A percentile compares a stretch with the other conserved stretches of the same genome.
Evolutionary conservation across 2,888 invertebrate species (phyloP).

Genomic region (Lepeophtheirus nordmannii): DNA sequence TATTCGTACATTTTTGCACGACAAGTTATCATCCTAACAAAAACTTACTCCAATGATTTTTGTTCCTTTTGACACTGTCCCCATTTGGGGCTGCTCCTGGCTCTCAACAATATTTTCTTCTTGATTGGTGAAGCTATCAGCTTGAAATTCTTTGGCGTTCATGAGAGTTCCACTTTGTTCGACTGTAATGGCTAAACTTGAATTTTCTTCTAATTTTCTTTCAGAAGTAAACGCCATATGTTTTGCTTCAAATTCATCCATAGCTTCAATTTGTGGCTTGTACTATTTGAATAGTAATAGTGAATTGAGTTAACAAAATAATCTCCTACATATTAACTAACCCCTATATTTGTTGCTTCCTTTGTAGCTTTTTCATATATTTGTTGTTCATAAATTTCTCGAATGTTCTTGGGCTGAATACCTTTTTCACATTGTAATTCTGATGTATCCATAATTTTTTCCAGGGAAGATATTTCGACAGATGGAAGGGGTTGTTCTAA

Average conservation of each 20-base stretch:
- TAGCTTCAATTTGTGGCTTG: background rate
- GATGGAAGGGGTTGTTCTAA: constrained; percentile 1
- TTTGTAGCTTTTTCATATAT: background rate
- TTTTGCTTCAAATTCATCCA: constrained; percentile 2
- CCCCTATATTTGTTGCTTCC: background rate
- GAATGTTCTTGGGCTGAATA: background rate
- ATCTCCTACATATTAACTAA: background rate
- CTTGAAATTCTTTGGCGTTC: background rate
- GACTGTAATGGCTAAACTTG: background rate
- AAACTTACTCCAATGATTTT: constrained; percentile 4
- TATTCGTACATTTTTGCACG: background rate
- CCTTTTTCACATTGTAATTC: background rate
- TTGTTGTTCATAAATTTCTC: background rate
- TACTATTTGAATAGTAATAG: background rate
- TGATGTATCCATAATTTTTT: background rate
- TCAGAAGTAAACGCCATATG: background rate
- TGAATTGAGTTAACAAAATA: background rate
- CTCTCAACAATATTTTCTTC: background rate
- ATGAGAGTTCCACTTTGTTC: background rate
- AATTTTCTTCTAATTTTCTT: background rate
- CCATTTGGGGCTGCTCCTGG: background rate
- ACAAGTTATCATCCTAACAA: background rate
- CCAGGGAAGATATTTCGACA: background rate
- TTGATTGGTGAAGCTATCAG: background rate
- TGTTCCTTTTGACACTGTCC: background rate